Percentiles rank a stretch among this genome's conserved stretches.
Evolutionary conservation across 2,113 vertebrate genomes (phyloP).

Genomic region (Entelurus aequoreus): DNA sequence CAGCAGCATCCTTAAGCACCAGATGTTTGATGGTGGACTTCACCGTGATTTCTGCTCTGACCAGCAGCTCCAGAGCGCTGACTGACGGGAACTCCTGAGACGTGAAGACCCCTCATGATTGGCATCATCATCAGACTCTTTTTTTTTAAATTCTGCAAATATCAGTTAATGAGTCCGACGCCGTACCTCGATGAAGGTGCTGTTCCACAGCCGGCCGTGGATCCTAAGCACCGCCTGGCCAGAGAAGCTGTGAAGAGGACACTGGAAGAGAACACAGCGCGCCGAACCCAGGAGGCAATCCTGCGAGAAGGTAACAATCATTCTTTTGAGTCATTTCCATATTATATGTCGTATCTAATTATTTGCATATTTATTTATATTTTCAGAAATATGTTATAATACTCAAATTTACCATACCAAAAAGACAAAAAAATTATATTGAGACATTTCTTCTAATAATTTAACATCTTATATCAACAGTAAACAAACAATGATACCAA

Average conservation of each 20-base stretch:
- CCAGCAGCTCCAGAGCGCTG: slow-evolving; percentile 81
- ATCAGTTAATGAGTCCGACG: not conserved
- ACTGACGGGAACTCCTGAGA: slow-evolving; percentile 80
- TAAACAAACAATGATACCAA: too few species aligned
- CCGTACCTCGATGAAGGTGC: slow-evolving; percentile 88
- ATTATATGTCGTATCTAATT: too few species aligned
- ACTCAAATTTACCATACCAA: not conserved
- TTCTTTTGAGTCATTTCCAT: too few species aligned
- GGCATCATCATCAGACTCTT: not conserved
- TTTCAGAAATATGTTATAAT: too few species aligned
- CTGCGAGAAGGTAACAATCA: slow-evolving; percentile 50
- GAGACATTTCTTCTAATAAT: too few species aligned
- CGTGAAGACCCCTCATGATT: not conserved
- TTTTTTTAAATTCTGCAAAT: not conserved
- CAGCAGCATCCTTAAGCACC: slow-evolving; percentile 75
- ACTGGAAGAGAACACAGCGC: slow-evolving; percentile 77
- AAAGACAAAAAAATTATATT: not conserved
- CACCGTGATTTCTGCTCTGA: slow-evolving; percentile 84
- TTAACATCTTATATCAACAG: too few species aligned
- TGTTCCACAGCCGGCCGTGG: slow-evolving; percentile 86
- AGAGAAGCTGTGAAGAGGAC: slow-evolving; percentile 84
- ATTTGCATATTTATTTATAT: too few species aligned
- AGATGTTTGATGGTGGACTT: slow-evolving; percentile 84
- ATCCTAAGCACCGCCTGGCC: slow-evolving; percentile 74
- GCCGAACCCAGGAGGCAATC: slow-evolving; percentile 82